Evolutionary conservation across 2,888 invertebrate genomes (phyloP).

Genomic region (Atethmia centrago): DNA sequence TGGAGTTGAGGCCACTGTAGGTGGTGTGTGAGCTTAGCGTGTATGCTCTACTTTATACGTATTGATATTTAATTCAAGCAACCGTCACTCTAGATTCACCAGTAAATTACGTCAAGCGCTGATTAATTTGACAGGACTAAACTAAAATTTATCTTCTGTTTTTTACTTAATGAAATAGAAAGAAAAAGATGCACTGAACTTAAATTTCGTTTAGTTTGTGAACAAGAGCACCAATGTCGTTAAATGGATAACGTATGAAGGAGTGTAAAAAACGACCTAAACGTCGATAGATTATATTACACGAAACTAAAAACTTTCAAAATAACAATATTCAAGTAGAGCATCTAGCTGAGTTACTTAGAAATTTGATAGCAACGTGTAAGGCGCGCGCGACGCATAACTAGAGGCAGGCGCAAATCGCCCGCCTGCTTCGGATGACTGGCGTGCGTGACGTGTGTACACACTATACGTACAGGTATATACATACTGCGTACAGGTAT

Average conservation of each 20-base stretch:
- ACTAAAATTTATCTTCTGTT: no score
- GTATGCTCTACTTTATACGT: slow-evolving; percentile 71
- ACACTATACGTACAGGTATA: slow-evolving; percentile 29
- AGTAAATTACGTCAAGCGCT: no score
- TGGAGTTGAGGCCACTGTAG: slow-evolving; percentile 80
- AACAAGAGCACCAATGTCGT: no score
- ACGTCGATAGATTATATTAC: neutral
- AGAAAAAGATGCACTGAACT: no score
- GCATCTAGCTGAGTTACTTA: slow-evolving; percentile 62
- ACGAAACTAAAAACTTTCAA: neutral
- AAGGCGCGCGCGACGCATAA: slow-evolving; percentile 75
- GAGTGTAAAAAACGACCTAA: neutral
- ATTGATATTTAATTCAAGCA: neutral
- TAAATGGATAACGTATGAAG: no score
- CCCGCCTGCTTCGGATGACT: slow-evolving; percentile 77
- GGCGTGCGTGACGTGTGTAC: slow-evolving; percentile 58
- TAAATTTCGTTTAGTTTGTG: no score
- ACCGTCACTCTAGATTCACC: neutral
- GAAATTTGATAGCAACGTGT: slow-evolving; percentile 77
- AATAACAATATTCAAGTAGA: slow-evolving; percentile 55
- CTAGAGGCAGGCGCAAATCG: slow-evolving; percentile 77
- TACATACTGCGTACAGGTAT: slow-evolving; percentile 7
- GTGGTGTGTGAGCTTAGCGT: slow-evolving; percentile 43
- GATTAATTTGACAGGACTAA: no score
- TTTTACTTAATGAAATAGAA: no score